Base-by-base conservation (phyloP, 2,888 invertebrate genomes). In the Drosophila pseudotakahashii region DNA sequence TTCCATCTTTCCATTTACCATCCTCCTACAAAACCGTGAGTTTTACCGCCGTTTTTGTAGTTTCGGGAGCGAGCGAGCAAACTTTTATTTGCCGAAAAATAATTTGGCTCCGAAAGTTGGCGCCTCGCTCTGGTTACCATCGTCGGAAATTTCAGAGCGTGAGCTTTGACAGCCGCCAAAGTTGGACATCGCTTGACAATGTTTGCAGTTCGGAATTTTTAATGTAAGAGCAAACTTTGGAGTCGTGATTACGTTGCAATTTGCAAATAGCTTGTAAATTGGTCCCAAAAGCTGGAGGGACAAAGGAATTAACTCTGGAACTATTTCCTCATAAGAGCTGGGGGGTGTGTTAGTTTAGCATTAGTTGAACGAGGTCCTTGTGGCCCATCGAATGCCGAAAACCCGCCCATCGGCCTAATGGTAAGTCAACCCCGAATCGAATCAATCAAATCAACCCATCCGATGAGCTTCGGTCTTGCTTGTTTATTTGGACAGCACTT, bases 341-440 rank as follows among this genome's bases (percentile, higher is more conserved):
- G 34, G 11, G 11, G 1, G 7, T 30, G 30, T 59, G 50, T 60
- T 77, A 30, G 50, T 23, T 51, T 36, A 51, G 44, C 48, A 64
- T 45, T 66, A 53, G 37, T 32, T 39, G 1, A 53, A 52, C 45
- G 37, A 37, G 4, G 16, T 34, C 26, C 45, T 42, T n/a, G 39
- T 7, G 9, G 4, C 26, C 37, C n/a, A 30, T 39, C 14, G 14
- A 36, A 16, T 19, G n/a, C 23, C 9, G 16, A 30, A n/a, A 3
- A 6, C 6, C n/a, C 50, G 16, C 54, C 57, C 55, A 60, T 62
- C 37, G 19, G 26, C 47, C 54, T 81, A 88, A 88, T 81, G 85
- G 81, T 77, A 77, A 74, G 69, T 73, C 67, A 81, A 82, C 88
- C 84, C 34, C 71, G 54, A 63, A 84, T 84, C 85, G 54, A 63